Evolutionary conservation across 2,797 vertebrate genomes (phyloP).

Genomic region (Psittacula echo): DNA sequence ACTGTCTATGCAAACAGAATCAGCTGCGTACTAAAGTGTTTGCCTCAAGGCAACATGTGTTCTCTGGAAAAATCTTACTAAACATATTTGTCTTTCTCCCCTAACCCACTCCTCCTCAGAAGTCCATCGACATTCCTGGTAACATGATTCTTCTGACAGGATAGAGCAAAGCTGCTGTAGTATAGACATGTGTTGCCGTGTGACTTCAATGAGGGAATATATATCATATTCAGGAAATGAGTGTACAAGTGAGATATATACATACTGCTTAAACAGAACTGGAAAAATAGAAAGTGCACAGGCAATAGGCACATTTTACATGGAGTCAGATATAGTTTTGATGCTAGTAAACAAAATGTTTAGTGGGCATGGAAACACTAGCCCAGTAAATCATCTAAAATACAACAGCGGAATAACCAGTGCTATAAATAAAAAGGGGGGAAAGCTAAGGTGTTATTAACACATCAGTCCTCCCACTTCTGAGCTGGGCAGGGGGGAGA

Average conservation of each 20-base stretch:
- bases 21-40: not conserved
- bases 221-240: conserved; percentile 48
- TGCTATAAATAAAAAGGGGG: not conserved
- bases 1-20: not conserved
- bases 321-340: not conserved
- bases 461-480: not conserved
- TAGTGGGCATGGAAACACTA: not conserved
- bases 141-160: conserved; percentile 65
- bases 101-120: conserved; percentile 13
- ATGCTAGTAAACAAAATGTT: not conserved
- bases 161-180: conserved; percentile 20
- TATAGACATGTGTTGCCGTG: not conserved
- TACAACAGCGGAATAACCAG: not conserved
- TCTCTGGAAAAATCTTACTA: not conserved
- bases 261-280: not conserved
- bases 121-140: conserved; percentile 38
- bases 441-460: not conserved
- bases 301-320: not conserved
- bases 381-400: not conserved
- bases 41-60: not conserved
- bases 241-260: conserved; percentile 44
- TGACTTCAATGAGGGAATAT: conserved; percentile 44
- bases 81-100: conserved; percentile 30
- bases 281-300: not conserved
- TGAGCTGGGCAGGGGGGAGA: not conserved